Conservation (phyloP, 2,888 invertebrate species). For the Epiblema foenella region DNA sequence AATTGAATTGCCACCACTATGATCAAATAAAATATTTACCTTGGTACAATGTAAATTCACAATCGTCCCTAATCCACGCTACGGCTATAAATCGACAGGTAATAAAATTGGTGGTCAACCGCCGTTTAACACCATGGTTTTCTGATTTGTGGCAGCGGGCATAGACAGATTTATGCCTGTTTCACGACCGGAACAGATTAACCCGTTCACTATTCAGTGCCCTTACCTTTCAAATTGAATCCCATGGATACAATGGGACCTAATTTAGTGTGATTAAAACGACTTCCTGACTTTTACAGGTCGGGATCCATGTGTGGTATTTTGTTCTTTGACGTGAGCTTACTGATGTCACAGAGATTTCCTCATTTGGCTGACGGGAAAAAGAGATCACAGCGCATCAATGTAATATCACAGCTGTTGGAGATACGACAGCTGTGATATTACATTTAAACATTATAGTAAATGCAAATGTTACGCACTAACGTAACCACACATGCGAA, state of each 20-base stretch:
- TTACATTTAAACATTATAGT: no score
- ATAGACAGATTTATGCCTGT: neutral
- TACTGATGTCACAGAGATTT: no score
- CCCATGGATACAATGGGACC: constrained; percentile 38
- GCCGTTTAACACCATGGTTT: neutral
- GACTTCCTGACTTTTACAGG: no score
- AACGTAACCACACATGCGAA: no score
- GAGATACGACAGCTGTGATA: no score
- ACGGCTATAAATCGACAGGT: neutral
- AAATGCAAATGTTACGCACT: no score
- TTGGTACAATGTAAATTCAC: neutral
- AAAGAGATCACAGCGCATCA: no score
- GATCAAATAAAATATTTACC: neutral
- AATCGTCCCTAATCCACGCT: neutral
- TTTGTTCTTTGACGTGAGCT: no score
- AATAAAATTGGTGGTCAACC: neutral
- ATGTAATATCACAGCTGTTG: no score
- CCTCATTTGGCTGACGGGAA: no score
- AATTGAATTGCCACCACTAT: no score
- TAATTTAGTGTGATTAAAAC: constrained; percentile 58
- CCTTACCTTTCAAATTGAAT: constrained; percentile 18
- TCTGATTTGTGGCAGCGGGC: constrained; percentile 3
- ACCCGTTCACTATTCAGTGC: neutral
- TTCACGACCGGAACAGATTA: neutral
- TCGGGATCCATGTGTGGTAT: no score